Conservation (phyloP, 2,797 vertebrate species). For the Micropoecilia bifurca region DNA sequence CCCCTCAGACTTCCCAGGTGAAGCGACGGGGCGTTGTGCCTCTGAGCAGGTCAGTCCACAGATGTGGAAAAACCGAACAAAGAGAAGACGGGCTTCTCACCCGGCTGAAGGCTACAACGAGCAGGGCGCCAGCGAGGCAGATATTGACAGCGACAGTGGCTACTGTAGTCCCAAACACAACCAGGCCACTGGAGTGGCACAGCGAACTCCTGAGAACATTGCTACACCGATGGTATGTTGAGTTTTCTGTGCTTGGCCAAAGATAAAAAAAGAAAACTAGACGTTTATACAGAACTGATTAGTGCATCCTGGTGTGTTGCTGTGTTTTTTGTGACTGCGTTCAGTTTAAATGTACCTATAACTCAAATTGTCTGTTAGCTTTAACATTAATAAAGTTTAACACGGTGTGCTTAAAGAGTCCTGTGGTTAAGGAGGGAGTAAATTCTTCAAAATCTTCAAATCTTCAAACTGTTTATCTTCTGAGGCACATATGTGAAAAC, state of each 20-base stretch:
- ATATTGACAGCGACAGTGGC: conserved; percentile 98
- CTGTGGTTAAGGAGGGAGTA: background rate
- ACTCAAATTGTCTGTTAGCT: background rate
- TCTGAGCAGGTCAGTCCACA: conserved; percentile 84
- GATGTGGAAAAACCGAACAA: conserved; percentile 90
- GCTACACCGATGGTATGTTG: conserved; percentile 53
- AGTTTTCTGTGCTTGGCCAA: background rate
- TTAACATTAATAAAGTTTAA: background rate
- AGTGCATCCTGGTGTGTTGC: background rate
- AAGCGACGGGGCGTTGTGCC: conserved; percentile 85
- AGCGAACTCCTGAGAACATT: conserved; percentile 59
- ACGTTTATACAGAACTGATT: background rate
- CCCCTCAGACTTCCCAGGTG: conserved; percentile 90
- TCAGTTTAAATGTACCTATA: background rate
- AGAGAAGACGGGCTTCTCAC: conserved; percentile 88
- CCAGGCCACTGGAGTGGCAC: conserved; percentile 72
- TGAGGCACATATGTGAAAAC: background rate
- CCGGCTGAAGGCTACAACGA: conserved; percentile 91
- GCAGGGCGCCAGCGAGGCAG: conserved; percentile 91
- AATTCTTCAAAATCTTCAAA: background rate
- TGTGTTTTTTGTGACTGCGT: background rate
- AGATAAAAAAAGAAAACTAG: background rate
- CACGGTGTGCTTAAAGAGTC: background rate
- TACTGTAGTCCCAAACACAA: conserved; percentile 98
- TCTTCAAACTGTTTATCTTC: background rate